phyloP scores from a whole-genome alignment of 2,888 invertebrate species.

The Alsophila aescularia region DNA sequence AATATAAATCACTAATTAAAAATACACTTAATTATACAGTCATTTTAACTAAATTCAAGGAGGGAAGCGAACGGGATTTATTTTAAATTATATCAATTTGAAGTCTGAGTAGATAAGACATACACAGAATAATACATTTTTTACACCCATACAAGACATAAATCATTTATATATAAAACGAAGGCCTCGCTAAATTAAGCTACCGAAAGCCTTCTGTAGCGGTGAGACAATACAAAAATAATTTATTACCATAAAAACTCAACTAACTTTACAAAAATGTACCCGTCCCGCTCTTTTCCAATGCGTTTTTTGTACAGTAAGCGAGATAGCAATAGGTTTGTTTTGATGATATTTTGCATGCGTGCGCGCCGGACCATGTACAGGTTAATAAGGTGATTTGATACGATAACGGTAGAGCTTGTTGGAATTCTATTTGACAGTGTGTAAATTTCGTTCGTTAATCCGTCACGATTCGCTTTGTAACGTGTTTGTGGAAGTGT shows the following conservation, averaged over 20 bases:
- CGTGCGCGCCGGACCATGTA: conserved; percentile 53
- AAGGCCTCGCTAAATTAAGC: conserved; percentile 25
- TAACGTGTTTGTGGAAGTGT: conserved; percentile 9
- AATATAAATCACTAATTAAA: no score
- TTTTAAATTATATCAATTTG: no score
- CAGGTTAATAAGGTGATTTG: conserved; percentile 64
- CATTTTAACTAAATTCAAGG: no score
- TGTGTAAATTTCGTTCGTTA: conserved; percentile 36
- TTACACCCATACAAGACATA: conserved; percentile 3
- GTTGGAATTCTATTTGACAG: conserved; percentile 47
- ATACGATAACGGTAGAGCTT: conserved; percentile 57
- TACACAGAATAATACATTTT: not conserved
- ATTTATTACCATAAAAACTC: conserved; percentile 43
- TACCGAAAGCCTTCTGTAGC: conserved; percentile 33
- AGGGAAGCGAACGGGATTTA: no score
- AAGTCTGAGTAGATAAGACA: no score
- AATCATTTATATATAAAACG: conserved; percentile 14
- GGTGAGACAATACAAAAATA: conserved; percentile 46
- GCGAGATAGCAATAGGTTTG: conserved; percentile 39
- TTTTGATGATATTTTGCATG: conserved; percentile 52
- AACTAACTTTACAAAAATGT: conserved; percentile 23
- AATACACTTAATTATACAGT: no score
- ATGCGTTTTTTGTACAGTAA: conserved; percentile 26
- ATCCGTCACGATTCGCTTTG: conserved; percentile 24
- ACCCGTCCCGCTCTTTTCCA: conserved; percentile 35